Percentiles rank a stretch among this genome's conserved stretches.
Conservation (phyloP, 2,113 vertebrate genomes). For the Prionailurus viverrinus region DNA sequence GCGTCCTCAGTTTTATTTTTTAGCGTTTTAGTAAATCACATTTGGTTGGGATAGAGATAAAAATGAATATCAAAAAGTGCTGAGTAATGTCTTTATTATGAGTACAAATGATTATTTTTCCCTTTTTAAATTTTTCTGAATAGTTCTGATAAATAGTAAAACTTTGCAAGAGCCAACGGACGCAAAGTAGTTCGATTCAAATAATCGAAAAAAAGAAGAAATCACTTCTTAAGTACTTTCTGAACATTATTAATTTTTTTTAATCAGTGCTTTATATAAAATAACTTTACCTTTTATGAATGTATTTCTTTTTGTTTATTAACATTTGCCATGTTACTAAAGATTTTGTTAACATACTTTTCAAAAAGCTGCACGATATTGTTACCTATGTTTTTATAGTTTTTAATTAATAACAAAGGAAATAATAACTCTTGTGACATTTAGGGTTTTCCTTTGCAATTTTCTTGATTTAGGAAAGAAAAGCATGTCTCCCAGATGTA, state of each 20-base stretch:
- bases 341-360: background rate
- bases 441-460: background rate
- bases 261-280: constrained; percentile 18
- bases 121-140: background rate
- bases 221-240: background rate
- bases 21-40: constrained; percentile 23
- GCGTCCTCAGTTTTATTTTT: background rate
- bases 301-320: background rate
- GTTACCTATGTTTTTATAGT: background rate
- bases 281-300: constrained; percentile 49
- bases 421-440: background rate
- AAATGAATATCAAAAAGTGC: background rate
- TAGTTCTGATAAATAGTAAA: constrained; percentile 44
- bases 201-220: constrained; percentile 10
- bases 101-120: background rate
- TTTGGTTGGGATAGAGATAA: constrained; percentile 30
- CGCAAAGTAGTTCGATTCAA: background rate
- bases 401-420: constrained; percentile 54
- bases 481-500: background rate
- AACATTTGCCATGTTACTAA: background rate
- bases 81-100: background rate
- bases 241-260: constrained; percentile 9
- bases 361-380: background rate
- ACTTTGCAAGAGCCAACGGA: background rate
- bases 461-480: background rate